phyloP scores from a whole-genome alignment of 2,797 vertebrate genomes.

The Ctenosaura bakeri region DNA sequence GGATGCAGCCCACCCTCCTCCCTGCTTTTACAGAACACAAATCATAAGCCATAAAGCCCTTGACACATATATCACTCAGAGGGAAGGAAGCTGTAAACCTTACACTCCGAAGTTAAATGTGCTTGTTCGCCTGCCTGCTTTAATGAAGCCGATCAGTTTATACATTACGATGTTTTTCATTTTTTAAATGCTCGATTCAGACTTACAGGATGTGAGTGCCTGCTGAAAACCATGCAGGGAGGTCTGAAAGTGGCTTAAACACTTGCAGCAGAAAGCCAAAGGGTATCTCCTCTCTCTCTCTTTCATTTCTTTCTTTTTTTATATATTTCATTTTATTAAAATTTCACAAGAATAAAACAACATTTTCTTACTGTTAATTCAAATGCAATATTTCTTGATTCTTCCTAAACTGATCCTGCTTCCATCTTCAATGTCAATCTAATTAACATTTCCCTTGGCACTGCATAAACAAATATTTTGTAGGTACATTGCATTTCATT shows the following conservation, averaged over 20 bases:
- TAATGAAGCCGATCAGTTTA: not conserved
- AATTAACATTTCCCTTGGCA: too few species aligned
- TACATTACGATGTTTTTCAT: not conserved
- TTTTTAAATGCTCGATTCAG: not conserved
- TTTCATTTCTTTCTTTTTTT: not conserved
- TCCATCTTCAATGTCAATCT: too few species aligned
- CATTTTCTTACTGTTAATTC: too few species aligned
- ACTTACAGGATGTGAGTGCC: not conserved
- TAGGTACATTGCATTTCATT: too few species aligned
- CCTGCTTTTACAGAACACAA: not conserved
- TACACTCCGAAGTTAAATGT: conserved; percentile 6
- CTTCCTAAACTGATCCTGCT: too few species aligned
- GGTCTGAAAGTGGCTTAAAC: not conserved
- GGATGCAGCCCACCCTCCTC: too few species aligned
- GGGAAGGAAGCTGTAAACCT: not conserved
- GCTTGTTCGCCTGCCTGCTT: not conserved
- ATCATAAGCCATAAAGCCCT: not conserved
- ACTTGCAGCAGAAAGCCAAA: not conserved
- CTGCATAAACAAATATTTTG: too few species aligned
- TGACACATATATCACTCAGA: accelerated
- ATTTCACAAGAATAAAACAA: too few species aligned
- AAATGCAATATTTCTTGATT: too few species aligned
- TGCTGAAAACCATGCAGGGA: not conserved
- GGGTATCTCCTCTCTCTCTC: not conserved
- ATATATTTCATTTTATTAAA: too few species aligned